These are phyloP conservation scores for Diplogasteroides magnus DNA, from an alignment of 1,140 invertebrate species.

Conservation along the genomic window DNA sequence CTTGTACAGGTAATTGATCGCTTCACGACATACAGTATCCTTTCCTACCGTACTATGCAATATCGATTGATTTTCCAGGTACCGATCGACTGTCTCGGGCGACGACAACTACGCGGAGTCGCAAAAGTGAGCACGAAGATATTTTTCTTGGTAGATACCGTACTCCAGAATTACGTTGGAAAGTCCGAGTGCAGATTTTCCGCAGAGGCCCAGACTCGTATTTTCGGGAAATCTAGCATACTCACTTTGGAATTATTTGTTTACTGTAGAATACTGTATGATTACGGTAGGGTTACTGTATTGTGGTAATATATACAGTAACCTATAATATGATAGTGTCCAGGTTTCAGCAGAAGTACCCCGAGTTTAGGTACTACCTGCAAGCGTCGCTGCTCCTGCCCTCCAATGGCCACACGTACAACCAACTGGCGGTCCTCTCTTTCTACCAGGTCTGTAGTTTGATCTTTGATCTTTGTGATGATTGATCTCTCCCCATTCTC, in stretches of 20 bases:
- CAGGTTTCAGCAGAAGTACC: not conserved
- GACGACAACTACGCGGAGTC: conserved; percentile 23
- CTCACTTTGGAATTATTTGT: too few species aligned
- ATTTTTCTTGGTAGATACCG: not conserved
- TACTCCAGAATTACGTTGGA: not conserved
- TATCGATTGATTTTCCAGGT: too few species aligned
- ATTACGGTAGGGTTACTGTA: not conserved
- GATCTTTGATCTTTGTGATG: not conserved
- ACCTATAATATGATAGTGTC: not conserved
- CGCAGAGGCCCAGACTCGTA: too few species aligned
- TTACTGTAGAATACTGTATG: not conserved
- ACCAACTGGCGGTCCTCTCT: conserved; percentile 24
- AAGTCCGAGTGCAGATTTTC: not conserved
- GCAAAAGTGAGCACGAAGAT: conserved; percentile 5
- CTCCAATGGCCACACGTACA: conserved; percentile 21
- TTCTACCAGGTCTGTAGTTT: conserved; percentile 19
- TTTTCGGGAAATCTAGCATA: too few species aligned
- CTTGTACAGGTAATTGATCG: too few species aligned
- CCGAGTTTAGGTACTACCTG: conserved; percentile 22
- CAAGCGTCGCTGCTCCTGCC: conserved; percentile 24
- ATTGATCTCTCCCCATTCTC: not conserved
- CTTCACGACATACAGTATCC: too few species aligned
- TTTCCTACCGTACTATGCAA: too few species aligned
- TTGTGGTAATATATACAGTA: not conserved
- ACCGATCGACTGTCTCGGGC: conserved; percentile 17